These are phyloP conservation scores for Paracentrotus lividus DNA, from an alignment of 53 echinoderm and acorn worm genomes.

Conservation along the genomic window DNA sequence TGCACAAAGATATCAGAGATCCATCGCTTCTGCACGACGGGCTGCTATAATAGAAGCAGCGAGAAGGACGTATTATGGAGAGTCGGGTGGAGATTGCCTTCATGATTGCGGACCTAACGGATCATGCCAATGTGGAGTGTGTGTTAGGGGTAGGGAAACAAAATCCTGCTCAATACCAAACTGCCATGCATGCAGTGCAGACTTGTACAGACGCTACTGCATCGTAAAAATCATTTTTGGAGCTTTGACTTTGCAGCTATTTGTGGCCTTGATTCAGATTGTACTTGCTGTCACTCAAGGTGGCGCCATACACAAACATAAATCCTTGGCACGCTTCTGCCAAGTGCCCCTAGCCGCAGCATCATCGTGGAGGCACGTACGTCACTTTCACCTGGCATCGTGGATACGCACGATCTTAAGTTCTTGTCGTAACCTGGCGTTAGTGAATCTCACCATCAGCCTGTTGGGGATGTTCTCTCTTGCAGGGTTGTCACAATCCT, in stretches of 20 bases:
- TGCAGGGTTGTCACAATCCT: slow-evolving; percentile 50
- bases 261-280: slow-evolving; percentile 57
- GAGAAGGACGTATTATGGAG: slow-evolving; percentile 44
- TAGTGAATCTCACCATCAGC: slow-evolving; percentile 68
- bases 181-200: slow-evolving; percentile 77
- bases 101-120: slow-evolving; percentile 89
- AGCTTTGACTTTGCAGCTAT: slow-evolving; percentile 61
- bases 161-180: slow-evolving; percentile 66
- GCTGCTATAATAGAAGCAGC: slow-evolving; percentile 65
- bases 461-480: slow-evolving; percentile 52
- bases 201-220: slow-evolving; percentile 64
- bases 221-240: slow-evolving; percentile 59
- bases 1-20: slow-evolving; percentile 48
- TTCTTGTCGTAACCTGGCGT: slow-evolving; percentile 45
- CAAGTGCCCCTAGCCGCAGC: slow-evolving; percentile 8
- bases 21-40: slow-evolving; percentile 69
- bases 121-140: slow-evolving; percentile 84
- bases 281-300: slow-evolving; percentile 26
- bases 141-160: slow-evolving; percentile 81
- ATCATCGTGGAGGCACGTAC: slow-evolving; percentile 34
- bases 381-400: neutral
- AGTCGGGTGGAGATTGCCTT: slow-evolving; percentile 66
- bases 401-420: slow-evolving; percentile 1
- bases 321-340: neutral
- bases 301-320: neutral